These are phyloP conservation scores for Plectus sambesii DNA, from an alignment of 1,140 invertebrate species.

Conservation along the genomic window DNA sequence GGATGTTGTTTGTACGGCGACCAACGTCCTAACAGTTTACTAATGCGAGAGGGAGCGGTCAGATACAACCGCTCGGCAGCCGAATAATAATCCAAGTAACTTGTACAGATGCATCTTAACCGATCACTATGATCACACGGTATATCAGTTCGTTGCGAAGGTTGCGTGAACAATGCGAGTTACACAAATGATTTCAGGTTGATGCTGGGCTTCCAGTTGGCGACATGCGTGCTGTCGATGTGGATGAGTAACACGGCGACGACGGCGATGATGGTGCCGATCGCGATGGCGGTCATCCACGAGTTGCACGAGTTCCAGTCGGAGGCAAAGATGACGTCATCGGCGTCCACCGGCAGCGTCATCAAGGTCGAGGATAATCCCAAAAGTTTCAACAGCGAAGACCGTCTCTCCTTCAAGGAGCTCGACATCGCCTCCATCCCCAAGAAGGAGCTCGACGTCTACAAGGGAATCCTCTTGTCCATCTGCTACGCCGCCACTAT, in stretches of 20 bases:
- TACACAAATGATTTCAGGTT: slow-evolving; percentile 14
- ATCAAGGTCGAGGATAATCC: too few species aligned
- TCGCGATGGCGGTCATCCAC: slow-evolving; percentile 29
- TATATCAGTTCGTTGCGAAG: neutral
- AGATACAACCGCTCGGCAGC: too few species aligned
- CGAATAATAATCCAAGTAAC: too few species aligned
- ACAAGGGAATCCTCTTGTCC: slow-evolving; percentile 53
- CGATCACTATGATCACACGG: too few species aligned
- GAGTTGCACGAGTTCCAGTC: slow-evolving; percentile 30
- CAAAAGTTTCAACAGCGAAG: too few species aligned
- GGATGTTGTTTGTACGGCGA: too few species aligned
- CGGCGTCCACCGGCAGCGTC: neutral
- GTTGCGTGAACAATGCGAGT: neutral
- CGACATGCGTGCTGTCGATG: slow-evolving; percentile 48
- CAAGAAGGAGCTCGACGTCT: too few species aligned
- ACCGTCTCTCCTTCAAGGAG: too few species aligned
- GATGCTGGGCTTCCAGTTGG: slow-evolving; percentile 47
- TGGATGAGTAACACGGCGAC: slow-evolving; percentile 47
- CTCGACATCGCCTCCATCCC: too few species aligned
- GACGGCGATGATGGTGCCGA: slow-evolving; percentile 29
- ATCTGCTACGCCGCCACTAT: slow-evolving; percentile 68
- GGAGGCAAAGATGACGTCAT: neutral
- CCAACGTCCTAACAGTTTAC: too few species aligned
- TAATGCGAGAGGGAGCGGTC: too few species aligned
- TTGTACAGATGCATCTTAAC: too few species aligned